Evolutionary conservation across 2,797 vertebrate species (phyloP), one percentile per base, ranked within the genome.

Genomic region (Anas flavirostris): DNA sequence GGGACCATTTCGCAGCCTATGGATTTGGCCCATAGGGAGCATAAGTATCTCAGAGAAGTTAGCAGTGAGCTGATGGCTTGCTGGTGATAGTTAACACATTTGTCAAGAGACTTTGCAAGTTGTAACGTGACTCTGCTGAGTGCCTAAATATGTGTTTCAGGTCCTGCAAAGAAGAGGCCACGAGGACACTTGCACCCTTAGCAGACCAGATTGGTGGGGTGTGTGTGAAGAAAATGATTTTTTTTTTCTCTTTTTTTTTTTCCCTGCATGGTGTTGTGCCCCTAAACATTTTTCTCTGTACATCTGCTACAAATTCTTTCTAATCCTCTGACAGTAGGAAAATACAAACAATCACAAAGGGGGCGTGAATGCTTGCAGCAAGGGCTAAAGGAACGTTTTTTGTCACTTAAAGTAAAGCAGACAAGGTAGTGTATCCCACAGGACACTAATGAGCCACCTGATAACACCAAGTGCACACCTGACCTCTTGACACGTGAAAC

Each of bases 371-470:
- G 88, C 75, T 76, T 68, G 50, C 52, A 90, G 75, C 46, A 75
- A 93, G 78, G 75, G 66, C 75, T 93, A 10, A 86, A 93, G 48
- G 67, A 92, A 74, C 5, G 1, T 25, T 39, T 74, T 91, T 73
- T 92, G 91, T 91, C 91, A 91, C 56, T 93, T 88, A 66, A 58
- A 91, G 84, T 37, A 85, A 74, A 93, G 82, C 72, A 96, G 86
- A 84, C 91, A 77, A 82, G 91, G 89, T 85, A 92, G 52, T 23
- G 29, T 31, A 58, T 95, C 90, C 90, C 92, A 6, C 62, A 90
- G 83, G 96, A 86, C 91, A 29, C 80, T 96, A 95, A 97, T 96
- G 94, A 95, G 89, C 84, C 92, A 94, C 86, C 90, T 94, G 96
- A 96, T 92, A 95, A 77, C 93, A 91, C 87, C 76, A 63, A 97